Percentiles rank a stretch among this genome's conserved stretches.
Evolutionary conservation across 2,888 invertebrate species (phyloP).

Genomic region (Lithophane ornitopus): DNA sequence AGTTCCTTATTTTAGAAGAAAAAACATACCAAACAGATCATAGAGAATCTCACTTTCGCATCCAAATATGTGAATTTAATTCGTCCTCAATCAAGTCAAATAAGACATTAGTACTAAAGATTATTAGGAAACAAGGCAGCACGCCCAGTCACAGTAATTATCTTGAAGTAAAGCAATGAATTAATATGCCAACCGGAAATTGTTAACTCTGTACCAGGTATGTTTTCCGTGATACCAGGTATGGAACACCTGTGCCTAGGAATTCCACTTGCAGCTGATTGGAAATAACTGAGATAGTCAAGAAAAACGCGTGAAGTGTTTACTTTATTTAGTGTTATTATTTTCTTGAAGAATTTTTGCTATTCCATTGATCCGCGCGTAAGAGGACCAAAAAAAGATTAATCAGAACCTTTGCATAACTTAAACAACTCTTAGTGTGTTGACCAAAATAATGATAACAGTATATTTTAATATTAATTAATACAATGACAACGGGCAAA

Average conservation of each 20-base stretch:
- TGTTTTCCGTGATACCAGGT: constrained; percentile 61
- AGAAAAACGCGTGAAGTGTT: constrained; percentile 23
- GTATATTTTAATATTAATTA: constrained; percentile 32
- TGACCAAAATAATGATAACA: constrained; percentile 9
- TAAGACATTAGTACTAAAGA: constrained; percentile 6
- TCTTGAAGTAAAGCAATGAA: constrained; percentile 62
- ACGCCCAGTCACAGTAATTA: constrained; percentile 47
- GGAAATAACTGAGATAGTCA: constrained; percentile 44
- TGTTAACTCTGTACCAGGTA: constrained; percentile 51
- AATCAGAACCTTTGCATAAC: not conserved
- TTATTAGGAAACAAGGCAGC: constrained; percentile 25
- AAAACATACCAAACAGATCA: not conserved
- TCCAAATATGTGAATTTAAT: not conserved
- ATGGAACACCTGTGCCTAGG: constrained; percentile 61
- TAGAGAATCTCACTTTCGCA: not conserved
- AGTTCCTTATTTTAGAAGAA: not conserved
- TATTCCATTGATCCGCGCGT: not conserved
- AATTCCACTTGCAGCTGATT: constrained; percentile 51
- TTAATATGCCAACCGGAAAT: constrained; percentile 66
- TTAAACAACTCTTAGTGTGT: not conserved
- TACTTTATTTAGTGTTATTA: constrained; percentile 21
- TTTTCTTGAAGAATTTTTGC: constrained; percentile 5
- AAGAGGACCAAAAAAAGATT: not conserved
- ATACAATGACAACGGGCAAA: constrained; percentile 32
- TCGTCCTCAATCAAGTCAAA: constrained; percentile 16